A percentile compares a stretch with the other conserved stretches of the same genome.
phyloP scores from a whole-genome alignment of 2,113 vertebrate genomes.

The Tachycineta bicolor region DNA sequence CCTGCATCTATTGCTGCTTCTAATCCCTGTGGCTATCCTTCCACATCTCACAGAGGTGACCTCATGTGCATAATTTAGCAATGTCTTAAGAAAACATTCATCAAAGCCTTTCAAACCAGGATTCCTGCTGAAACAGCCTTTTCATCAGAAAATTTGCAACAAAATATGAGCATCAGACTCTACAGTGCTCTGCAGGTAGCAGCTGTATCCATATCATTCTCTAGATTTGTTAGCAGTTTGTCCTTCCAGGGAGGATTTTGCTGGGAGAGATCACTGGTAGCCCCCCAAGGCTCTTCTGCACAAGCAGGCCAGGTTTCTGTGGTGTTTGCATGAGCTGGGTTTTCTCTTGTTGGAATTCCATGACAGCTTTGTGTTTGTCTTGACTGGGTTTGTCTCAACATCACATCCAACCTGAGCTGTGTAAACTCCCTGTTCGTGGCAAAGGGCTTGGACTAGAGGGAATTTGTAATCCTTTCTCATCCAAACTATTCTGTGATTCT shows the following conservation, averaged over 20 bases:
- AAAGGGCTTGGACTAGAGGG: not conserved
- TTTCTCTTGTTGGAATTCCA: conserved; percentile 61
- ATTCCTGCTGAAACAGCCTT: not conserved
- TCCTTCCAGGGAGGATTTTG: not conserved
- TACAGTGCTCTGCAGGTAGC: not conserved
- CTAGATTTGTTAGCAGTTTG: not conserved
- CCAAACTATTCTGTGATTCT: not conserved
- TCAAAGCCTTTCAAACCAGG: not conserved
- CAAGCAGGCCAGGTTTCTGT: not conserved
- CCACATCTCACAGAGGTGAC: not conserved
- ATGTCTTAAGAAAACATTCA: not conserved
- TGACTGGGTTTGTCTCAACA: not conserved
- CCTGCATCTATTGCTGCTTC: not conserved
- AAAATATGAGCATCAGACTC: not conserved
- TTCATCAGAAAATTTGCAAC: not conserved
- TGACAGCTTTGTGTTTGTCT: conserved; percentile 11
- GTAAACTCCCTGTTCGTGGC: not conserved
- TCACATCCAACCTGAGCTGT: not conserved
- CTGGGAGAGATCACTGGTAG: not conserved
- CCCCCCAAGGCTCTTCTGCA: not conserved
- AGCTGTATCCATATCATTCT: not conserved
- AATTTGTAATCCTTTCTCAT: not conserved
- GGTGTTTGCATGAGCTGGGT: conserved; percentile 31
- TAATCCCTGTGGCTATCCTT: not conserved
- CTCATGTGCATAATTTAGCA: not conserved